Evolutionary conservation across 2,888 invertebrate species (phyloP).

Genomic region (Caenorhabditis panamensis): DNA sequence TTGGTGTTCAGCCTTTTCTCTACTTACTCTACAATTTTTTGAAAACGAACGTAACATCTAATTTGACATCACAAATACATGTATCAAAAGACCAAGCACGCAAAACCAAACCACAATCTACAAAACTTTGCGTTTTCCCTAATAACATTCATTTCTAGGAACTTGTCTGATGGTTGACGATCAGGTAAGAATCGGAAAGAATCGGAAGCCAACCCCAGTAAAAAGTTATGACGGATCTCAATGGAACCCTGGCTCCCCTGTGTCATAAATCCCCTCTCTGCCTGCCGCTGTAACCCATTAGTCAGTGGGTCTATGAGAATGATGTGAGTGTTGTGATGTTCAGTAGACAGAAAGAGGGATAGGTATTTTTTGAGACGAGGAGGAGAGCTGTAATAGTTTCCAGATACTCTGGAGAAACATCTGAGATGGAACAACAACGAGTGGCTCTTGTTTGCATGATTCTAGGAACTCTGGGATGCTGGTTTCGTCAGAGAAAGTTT

Average conservation of each 20-base stretch:
- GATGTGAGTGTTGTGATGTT: constrained; percentile 15
- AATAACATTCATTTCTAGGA: neutral
- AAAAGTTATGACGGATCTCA: constrained; percentile 3
- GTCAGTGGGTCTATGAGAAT: constrained; percentile 12
- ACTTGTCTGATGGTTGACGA: neutral
- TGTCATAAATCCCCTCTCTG: neutral
- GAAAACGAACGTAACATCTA: too few relatives aligned
- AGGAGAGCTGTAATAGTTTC: too few relatives aligned
- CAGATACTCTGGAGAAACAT: too few relatives aligned
- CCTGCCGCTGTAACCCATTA: constrained; percentile 40
- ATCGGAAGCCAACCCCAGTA: neutral
- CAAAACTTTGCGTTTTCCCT: neutral
- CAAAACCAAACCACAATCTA: neutral
- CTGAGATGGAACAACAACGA: too few relatives aligned
- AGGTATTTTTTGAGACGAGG: neutral
- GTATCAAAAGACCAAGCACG: too few relatives aligned
- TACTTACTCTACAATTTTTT: too few relatives aligned
- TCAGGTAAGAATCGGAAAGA: neutral
- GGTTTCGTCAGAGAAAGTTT: too few relatives aligned
- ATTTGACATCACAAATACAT: too few relatives aligned
- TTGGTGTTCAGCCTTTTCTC: too few relatives aligned
- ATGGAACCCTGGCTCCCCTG: neutral
- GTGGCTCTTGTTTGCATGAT: too few relatives aligned
- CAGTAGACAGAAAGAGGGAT: neutral
- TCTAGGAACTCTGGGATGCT: too few relatives aligned